phyloP scores from a whole-genome alignment of 1,140 invertebrate species.

The Homalodisca vitripennis region DNA sequence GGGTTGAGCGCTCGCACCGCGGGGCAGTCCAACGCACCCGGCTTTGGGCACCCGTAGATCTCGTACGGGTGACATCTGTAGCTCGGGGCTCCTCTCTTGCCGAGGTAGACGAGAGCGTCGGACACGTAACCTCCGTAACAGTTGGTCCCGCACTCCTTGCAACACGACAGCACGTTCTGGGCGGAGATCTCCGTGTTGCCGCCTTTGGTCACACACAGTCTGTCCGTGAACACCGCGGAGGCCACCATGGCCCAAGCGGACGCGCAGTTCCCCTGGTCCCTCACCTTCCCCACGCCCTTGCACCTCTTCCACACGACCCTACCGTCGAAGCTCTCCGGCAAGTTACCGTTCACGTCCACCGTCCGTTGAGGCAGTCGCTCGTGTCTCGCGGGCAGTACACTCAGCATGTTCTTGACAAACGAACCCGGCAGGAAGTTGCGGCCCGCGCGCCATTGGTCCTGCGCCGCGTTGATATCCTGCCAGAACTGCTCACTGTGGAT shows the following conservation, averaged over 20 bases:
- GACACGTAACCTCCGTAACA: constrained; percentile 15
- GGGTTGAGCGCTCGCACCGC: constrained; percentile 66
- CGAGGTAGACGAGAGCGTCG: not conserved
- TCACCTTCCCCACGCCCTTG: constrained; percentile 18
- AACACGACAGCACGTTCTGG: constrained; percentile 6
- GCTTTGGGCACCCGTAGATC: not conserved
- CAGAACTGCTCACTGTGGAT: constrained; percentile 5
- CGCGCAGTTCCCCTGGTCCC: constrained; percentile 36
- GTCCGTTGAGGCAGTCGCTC: not conserved
- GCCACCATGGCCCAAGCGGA: constrained; percentile 30
- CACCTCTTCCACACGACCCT: constrained; percentile 29
- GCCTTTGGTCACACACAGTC: not conserved
- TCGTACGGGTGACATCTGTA: constrained; percentile 15
- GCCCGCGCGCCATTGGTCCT: not conserved
- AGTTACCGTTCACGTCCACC: not conserved
- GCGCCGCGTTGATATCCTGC: not conserved
- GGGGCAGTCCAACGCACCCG: constrained; percentile 69
- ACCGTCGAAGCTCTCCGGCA: constrained; percentile 33
- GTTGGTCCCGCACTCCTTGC: not conserved
- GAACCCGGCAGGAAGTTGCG: not conserved
- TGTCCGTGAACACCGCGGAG: not conserved
- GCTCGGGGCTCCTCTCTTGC: not conserved
- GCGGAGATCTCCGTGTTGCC: not conserved
- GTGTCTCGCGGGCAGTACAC: not conserved
- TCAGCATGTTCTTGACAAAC: constrained; percentile 18